phyloP scores from a whole-genome alignment of 2,113 vertebrate genomes.

The Rhynchopsitta pachyrhyncha region DNA sequence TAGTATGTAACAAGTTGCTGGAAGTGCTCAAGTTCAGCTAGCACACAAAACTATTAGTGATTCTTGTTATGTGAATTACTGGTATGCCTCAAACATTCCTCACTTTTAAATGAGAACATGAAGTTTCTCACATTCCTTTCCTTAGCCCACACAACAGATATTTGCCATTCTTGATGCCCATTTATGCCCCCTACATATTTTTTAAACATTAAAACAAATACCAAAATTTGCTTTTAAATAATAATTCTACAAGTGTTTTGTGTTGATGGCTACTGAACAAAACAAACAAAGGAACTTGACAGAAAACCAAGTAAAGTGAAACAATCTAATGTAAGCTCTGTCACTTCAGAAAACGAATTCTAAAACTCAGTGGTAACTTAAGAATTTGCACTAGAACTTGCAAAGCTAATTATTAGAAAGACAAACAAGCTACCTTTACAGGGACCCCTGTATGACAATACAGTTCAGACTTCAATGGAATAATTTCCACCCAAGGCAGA shows the following conservation, averaged over 20 bases:
- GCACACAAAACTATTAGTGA: background rate
- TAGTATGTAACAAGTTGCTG: background rate
- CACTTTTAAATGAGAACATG: constrained; percentile 43
- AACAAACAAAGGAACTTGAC: background rate
- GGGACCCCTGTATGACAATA: background rate
- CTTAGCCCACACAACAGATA: constrained; percentile 60
- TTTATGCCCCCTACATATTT: constrained; percentile 14
- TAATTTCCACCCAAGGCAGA: background rate
- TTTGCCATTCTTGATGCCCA: constrained; percentile 55
- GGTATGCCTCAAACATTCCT: constrained; percentile 17
- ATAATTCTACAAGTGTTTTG: background rate
- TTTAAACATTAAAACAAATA: background rate
- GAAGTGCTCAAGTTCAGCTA: background rate
- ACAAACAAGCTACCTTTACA: background rate
- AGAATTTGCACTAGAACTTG: background rate
- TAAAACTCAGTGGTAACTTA: background rate
- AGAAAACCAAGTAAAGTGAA: background rate
- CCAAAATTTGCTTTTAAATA: background rate
- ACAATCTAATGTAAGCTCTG: background rate
- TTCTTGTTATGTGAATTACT: constrained; percentile 4
- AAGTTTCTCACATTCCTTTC: constrained; percentile 42
- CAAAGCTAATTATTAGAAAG: background rate
- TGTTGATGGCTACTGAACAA: background rate
- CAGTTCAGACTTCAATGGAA: background rate
- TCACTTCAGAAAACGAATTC: background rate